Evolutionary conservation across 53 echinoderm and acorn worm genomes (phyloP).

Genomic region (Zoroaster sp.): DNA sequence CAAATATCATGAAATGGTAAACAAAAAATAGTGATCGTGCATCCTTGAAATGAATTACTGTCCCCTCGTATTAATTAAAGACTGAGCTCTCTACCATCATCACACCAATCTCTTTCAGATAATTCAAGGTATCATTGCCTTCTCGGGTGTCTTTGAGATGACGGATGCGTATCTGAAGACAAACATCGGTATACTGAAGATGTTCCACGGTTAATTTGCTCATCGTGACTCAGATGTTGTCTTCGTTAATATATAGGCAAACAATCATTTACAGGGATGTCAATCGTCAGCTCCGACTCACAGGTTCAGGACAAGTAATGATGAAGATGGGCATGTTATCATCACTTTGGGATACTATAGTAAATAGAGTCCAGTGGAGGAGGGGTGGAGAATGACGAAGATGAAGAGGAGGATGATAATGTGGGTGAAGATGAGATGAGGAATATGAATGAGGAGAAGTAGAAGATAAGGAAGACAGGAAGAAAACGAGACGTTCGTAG

Average conservation of each 20-base stretch:
- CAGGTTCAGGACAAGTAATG: not conserved
- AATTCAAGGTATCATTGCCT: not conserved
- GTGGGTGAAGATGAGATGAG: too few relatives aligned
- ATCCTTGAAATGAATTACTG: not conserved
- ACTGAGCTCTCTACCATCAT: not conserved
- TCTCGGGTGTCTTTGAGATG: conserved; percentile 19
- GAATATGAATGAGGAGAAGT: not conserved
- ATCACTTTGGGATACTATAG: too few relatives aligned
- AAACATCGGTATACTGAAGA: conserved; percentile 10
- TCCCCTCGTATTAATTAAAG: not conserved
- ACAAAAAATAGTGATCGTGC: not conserved
- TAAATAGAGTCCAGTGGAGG: too few relatives aligned
- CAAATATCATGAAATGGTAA: not conserved
- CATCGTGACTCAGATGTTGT: conserved; percentile 45
- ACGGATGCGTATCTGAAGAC: conserved; percentile 5
- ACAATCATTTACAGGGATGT: conserved; percentile 19
- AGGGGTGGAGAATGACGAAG: too few relatives aligned
- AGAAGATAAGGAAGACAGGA: not conserved
- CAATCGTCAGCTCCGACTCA: not conserved
- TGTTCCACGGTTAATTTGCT: not conserved
- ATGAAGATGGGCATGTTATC: not conserved
- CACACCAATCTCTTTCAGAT: not conserved
- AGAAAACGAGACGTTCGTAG: not conserved
- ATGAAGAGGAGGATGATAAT: too few relatives aligned
- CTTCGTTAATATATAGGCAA: conserved; percentile 14